phyloP scores from a whole-genome alignment of 30 jellyfish, hydroid and myxozoan genomes.

The Pelagia noctiluca region DNA sequence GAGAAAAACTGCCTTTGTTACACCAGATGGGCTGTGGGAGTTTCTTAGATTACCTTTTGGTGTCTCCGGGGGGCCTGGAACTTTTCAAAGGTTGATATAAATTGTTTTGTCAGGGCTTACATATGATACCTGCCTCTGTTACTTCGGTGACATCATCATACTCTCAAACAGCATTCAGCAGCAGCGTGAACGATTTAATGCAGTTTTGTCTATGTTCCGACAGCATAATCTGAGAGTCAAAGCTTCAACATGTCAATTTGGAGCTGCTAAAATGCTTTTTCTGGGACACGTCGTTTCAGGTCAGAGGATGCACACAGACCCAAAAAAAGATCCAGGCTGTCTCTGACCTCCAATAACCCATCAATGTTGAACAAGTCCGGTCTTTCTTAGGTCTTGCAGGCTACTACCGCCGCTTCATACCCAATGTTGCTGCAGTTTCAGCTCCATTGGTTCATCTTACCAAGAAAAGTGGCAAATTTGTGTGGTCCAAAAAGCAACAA shows the following conservation, averaged over 20 bases:
- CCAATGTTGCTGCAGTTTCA: slow-evolving; percentile 47
- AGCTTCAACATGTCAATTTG: too few relatives aligned
- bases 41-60: slow-evolving; percentile 49
- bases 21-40: slow-evolving; percentile 39
- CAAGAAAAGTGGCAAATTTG: slow-evolving; percentile 13
- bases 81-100: slow-evolving; percentile 38
- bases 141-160: slow-evolving; percentile 37
- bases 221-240: too few relatives aligned
- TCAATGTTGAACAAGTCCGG: too few relatives aligned
- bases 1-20: slow-evolving; percentile 46
- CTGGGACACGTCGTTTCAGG: too few relatives aligned
- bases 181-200: background rate
- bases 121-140: slow-evolving; percentile 36
- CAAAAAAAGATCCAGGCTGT: slow-evolving; percentile 46
- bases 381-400: too few relatives aligned
- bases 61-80: slow-evolving; percentile 48
- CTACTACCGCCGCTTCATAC: slow-evolving; percentile 52
- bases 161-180: slow-evolving; percentile 9
- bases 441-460: slow-evolving; percentile 49
- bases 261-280: too few relatives aligned
- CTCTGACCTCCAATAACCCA: too few relatives aligned
- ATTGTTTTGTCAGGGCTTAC: slow-evolving; percentile 37
- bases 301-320: slow-evolving; percentile 49
- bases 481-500: slow-evolving; percentile 34
- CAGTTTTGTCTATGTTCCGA: slow-evolving; percentile 8